phyloP scores from a whole-genome alignment of 30 jellyfish, hydroid and myxozoan species.

The Turritopsis dohrnii region DNA sequence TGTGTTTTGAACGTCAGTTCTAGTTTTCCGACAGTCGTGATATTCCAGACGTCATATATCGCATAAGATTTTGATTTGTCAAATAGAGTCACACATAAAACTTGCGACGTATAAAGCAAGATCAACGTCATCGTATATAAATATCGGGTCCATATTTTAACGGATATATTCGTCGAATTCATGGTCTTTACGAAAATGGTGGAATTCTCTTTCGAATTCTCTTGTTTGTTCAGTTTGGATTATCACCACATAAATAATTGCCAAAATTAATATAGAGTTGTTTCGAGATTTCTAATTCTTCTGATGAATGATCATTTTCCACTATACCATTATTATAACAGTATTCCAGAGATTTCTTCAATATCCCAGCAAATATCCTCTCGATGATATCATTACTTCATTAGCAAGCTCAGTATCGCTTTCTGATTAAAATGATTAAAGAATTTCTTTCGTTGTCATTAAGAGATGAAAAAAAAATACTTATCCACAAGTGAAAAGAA shows the following conservation, averaged over 20 bases:
- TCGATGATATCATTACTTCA: not conserved
- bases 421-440: not conserved
- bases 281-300: not conserved
- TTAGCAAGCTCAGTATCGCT: not conserved
- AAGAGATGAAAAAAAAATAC: not conserved
- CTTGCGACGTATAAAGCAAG: not conserved
- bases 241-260: not conserved
- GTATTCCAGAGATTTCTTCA: not conserved
- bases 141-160: not conserved
- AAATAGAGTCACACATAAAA: slow-evolving; percentile 41
- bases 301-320: not conserved
- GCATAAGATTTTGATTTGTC: slow-evolving; percentile 59
- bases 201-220: too few relatives aligned
- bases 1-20: slow-evolving; percentile 71
- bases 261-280: too few relatives aligned
- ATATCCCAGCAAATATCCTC: not conserved
- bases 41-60: slow-evolving; percentile 61
- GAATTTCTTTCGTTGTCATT: not conserved
- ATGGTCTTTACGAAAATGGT: too few relatives aligned
- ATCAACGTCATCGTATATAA: not conserved
- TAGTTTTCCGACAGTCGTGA: slow-evolving; percentile 44
- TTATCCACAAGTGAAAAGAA: not conserved
- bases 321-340: not conserved
- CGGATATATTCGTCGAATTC: not conserved
- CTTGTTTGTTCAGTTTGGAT: too few relatives aligned